Percentiles rank a stretch among this genome's conserved stretches.
These are phyloP conservation scores for Orius insidiosus DNA, from an alignment of 1,140 invertebrate genomes.

Conservation along the genomic window DNA sequence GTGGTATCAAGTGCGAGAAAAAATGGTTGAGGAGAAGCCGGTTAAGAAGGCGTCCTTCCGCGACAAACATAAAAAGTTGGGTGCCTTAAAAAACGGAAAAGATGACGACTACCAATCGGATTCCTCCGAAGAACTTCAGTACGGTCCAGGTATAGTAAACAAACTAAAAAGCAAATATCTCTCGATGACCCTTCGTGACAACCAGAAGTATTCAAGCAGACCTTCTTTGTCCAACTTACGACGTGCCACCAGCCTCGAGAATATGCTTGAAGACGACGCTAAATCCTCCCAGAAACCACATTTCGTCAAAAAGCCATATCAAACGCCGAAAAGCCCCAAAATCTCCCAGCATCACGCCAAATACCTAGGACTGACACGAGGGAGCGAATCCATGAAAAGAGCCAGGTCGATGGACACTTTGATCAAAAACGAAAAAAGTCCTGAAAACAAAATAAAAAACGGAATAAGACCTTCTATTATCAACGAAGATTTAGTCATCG, in stretches of 20 bases:
- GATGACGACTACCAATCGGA: slow-evolving; percentile 26
- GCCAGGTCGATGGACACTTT: slow-evolving; percentile 68
- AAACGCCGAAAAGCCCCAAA: slow-evolving; percentile 10
- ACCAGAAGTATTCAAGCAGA: slow-evolving; percentile 34
- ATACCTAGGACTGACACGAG: slow-evolving; percentile 16
- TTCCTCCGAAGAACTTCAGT: slow-evolving; percentile 61
- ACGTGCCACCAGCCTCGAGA: slow-evolving; percentile 67
- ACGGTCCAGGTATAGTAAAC: slow-evolving; percentile 81
- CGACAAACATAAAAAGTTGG: slow-evolving; percentile 17
- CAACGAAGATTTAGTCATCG: slow-evolving; percentile 29
- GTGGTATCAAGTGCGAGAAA: slow-evolving; percentile 9
- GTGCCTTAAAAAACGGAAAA: slow-evolving; percentile 13
- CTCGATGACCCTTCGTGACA: slow-evolving; percentile 55
- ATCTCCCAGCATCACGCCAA: slow-evolving; percentile 16
- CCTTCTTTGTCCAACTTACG: slow-evolving; percentile 44
- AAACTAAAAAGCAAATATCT: slow-evolving; percentile 68
- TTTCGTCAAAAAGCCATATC: slow-evolving; percentile 15
- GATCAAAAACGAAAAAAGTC: slow-evolving; percentile 34
- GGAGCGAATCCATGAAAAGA: slow-evolving; percentile 50
- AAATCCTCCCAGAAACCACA: slow-evolving; percentile 12
- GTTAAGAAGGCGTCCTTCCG: slow-evolving; percentile 13
- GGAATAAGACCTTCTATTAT: slow-evolving; percentile 19
- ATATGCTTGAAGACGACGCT: slow-evolving; percentile 53
- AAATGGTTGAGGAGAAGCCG: slow-evolving; percentile 17
- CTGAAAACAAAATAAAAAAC: slow-evolving; percentile 12